Base-by-base conservation (phyloP, 1,140 invertebrate genomes). In the Drosophila setifemur region DNA sequence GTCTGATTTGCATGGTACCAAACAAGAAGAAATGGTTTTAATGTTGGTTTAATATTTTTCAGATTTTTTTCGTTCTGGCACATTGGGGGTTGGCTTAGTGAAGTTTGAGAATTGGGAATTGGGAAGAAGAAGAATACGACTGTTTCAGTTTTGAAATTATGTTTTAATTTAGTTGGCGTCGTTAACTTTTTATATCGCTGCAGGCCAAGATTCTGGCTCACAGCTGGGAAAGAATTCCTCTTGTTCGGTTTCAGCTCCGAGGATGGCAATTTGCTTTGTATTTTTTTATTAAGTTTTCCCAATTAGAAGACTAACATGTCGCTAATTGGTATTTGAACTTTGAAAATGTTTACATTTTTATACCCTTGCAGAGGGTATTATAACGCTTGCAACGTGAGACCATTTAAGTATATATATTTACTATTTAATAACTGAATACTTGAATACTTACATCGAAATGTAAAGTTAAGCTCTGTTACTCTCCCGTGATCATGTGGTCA, bases 1-100 rank as follows among this genome's bases (percentile, higher is more conserved):
- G 52, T n/a, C 48, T 71, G 74, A 77, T 82, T 73, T 77, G 60
- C 68, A 69, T 73, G 73, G 29, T 54, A 52, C 33, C 26, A 55
- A 52, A 50, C 19, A 63, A 35, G 39, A 43, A 50, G 50, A 66
- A 71, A 45, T 71, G 61, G 50, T 70, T 71, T 74, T 72, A 67
- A 71, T 72, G 66, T 85, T 79, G 86, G 60, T 55, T 74, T 79
- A 74, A 78, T 78, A 74, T 78, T 78, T 85, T 71, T 73, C 37
- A 52, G 49, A 61, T 66, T 74, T 66, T 25, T 39, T 43, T 68
- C 23, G 28, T 21, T 53, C 11, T 40, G 43, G 31, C 35, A 14
- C 29, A 49, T 52, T 42, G 45, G 52, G 58, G 40, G 11, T 26
- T 35, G 57, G 9, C 12, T 43, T 12, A 19, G 44, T 8, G 4